These are phyloP conservation scores for Drosophila neonasuta DNA, from an alignment of 2,888 invertebrate genomes.

Conservation along the genomic window DNA sequence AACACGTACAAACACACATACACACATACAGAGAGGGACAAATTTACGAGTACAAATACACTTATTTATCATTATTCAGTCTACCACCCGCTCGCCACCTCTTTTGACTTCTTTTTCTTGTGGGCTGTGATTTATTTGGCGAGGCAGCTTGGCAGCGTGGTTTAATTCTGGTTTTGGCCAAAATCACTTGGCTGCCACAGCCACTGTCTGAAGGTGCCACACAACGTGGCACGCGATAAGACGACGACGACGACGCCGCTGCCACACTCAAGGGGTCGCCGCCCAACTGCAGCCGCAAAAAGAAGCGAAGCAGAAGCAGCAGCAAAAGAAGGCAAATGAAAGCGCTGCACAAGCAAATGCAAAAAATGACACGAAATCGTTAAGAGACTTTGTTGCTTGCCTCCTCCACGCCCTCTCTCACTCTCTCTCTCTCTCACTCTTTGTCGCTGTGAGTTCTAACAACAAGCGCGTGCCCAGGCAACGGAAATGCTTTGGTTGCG, in stretches of 20 bases:
- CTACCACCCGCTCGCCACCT: background rate
- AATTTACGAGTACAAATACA: constrained; percentile 31
- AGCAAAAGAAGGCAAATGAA: constrained; percentile 38
- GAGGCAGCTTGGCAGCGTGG: constrained; percentile 44
- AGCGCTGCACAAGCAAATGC: constrained; percentile 73
- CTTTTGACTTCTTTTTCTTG: constrained; percentile 3
- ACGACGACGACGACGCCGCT: constrained; percentile 20
- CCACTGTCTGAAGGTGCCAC: constrained; percentile 64
- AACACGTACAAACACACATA: constrained; percentile 57
- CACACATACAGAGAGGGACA: constrained; percentile 3
- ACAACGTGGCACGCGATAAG: constrained; percentile 72
- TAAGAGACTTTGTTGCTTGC: constrained; percentile 57
- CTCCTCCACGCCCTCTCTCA: background rate
- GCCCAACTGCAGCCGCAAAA: constrained; percentile 37
- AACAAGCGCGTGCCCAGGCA: constrained; percentile 67
- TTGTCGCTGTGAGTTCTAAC: constrained; percentile 38
- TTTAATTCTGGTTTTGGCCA: constrained; percentile 56
- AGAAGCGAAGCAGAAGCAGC: constrained; percentile 12
- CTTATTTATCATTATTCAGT: constrained; percentile 44
- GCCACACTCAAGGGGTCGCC: constrained; percentile 51
- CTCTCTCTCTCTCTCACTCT: no score
- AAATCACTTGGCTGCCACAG: constrained; percentile 56
- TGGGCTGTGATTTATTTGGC: constrained; percentile 65
- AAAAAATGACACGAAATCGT: constrained; percentile 77
- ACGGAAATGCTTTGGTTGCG: constrained; percentile 59